Evolutionary conservation across 2,113 vertebrate species (phyloP).

Genomic region (Callithrix jacchus): DNA sequence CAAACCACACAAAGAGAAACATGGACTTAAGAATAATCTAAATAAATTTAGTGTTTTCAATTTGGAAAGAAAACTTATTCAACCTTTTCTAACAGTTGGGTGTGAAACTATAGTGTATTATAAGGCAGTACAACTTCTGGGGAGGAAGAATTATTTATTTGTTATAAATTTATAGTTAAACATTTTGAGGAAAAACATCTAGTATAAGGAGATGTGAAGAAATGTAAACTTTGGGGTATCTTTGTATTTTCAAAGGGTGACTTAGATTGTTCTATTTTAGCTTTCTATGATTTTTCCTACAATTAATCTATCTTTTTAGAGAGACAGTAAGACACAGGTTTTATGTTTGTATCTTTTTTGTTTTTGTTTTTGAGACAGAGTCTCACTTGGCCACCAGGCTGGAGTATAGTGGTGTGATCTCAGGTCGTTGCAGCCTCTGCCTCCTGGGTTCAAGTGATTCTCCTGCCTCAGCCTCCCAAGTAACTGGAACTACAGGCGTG

Average conservation of each 20-base stretch:
- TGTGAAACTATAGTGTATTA: not conserved
- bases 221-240: not conserved
- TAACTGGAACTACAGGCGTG: no score
- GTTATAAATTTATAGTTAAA: not conserved
- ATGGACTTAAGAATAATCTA: not conserved
- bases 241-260: constrained; percentile 39
- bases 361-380: no score
- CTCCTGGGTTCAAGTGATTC: no score
- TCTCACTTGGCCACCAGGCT: no score
- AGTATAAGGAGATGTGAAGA: not conserved
- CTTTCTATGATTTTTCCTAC: not conserved
- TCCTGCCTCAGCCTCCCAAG: no score
- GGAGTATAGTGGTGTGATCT: no score
- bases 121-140: not conserved
- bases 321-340: not conserved
- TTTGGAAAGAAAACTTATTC: not conserved
- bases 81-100: not conserved
- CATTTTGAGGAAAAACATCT: constrained; percentile 16
- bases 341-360: not conserved
- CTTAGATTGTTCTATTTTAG: not conserved
- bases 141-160: not conserved
- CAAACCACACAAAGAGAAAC: not conserved
- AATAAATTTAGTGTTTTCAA: constrained; percentile 22
- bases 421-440: no score
- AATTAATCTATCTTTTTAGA: not conserved